Percentiles rank a stretch among this genome's conserved stretches.
Conservation (phyloP, 2,113 vertebrate genomes). For the Nothocercus julius region DNA sequence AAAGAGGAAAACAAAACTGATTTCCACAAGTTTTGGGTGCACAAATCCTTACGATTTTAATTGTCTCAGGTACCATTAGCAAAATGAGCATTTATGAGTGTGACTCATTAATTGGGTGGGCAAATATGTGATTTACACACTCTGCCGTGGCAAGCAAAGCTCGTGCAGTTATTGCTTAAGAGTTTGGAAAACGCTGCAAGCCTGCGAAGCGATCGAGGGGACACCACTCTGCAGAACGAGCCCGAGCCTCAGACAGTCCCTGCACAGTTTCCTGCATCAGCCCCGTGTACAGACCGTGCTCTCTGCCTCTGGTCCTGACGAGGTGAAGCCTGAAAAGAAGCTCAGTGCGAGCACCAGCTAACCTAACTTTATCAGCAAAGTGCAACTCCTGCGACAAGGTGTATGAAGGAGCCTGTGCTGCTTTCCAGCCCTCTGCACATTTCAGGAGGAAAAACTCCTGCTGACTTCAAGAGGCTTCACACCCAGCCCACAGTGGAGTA, state of each 20-base stretch:
- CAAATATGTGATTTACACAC: background rate
- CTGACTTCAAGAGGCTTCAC: slow-evolving; percentile 35
- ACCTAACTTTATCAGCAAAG: background rate
- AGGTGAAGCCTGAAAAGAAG: background rate
- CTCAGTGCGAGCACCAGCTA: background rate
- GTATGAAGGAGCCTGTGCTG: background rate
- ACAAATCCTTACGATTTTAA: background rate
- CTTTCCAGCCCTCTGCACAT: background rate
- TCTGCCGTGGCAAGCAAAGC: background rate
- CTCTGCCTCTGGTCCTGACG: background rate
- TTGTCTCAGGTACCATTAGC: background rate
- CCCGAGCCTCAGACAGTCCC: background rate
- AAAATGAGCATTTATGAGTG: background rate
- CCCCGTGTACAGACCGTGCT: background rate
- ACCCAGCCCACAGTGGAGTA: slow-evolving; percentile 8
- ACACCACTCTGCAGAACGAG: background rate
- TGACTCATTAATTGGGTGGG: background rate
- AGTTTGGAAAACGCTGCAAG: background rate
- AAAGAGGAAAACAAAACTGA: background rate
- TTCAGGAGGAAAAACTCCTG: background rate
- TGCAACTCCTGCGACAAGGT: background rate
- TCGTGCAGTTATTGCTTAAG: background rate
- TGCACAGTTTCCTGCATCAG: background rate
- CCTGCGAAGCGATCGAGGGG: background rate
- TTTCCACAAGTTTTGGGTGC: background rate